Evolutionary conservation across 2,888 invertebrate species (phyloP), one percentile per base, ranked within the genome.

Genomic region (Herminia tarsipennalis): DNA sequence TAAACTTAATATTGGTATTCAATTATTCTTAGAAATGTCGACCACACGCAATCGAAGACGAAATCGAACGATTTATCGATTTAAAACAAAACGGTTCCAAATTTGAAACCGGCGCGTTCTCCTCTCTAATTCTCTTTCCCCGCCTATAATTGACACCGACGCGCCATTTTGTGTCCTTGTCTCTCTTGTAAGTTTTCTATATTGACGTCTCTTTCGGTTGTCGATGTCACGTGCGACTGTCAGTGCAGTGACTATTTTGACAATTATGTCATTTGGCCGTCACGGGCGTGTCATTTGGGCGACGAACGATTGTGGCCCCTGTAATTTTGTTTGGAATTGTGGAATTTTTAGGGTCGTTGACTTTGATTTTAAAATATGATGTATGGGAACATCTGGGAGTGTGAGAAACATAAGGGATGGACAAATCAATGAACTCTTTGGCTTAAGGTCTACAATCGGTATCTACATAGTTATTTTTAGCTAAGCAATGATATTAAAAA

Each of bases 231-330:
- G 91, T 91, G 88, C 88, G 83, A 66, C 70, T 83, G 84, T 88
- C 88, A 88, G 81, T 79, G 85, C 74, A 79, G 81, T 86, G 85
- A 87, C 87, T 88, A 90, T 90, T 91, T 90, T 84, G 91, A 90
- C 91, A 90, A 91, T 91, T 91, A 91, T 91, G 91, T 91, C 91
- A 90, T 91, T 90, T 88, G 88, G 78, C 76, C 86, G 88, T 86
- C 83, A 83, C 83, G 84, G 88, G 85, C 83, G 83, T 88, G 88
- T 90, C 88, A 87, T 90, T 90, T 88, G 85, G 84, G 83, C 86
- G 88, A 86, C 86, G 86, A 86, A 80, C 87, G 86, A 85, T 88
- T 85, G 86, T 69, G 65, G 77, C 81, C 76, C 78, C 84, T 85
- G 78, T 90, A 88, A 90, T 91, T 90, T 89, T 78, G 86, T 87